These are phyloP conservation scores for Drosophila ochracea DNA, from an alignment of 2,888 invertebrate genomes.

Conservation along the genomic window DNA sequence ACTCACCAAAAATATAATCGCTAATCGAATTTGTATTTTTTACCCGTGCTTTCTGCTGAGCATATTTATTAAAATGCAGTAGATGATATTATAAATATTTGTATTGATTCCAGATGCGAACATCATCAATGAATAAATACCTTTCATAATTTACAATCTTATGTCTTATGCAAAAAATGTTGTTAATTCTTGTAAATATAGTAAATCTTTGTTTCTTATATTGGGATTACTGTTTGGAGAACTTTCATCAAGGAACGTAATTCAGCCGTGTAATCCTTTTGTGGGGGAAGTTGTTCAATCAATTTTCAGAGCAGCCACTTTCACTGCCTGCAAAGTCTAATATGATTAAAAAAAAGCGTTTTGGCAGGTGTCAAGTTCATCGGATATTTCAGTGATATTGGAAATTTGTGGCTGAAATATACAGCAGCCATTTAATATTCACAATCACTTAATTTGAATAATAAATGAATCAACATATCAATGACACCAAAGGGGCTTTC, in stretches of 20 bases:
- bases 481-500: conserved; percentile 7
- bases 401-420: not conserved
- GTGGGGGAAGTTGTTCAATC: too few relatives aligned
- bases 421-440: not conserved
- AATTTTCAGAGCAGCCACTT: too few relatives aligned
- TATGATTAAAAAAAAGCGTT: not conserved
- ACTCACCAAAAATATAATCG: not conserved
- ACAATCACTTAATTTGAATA: conserved; percentile 22
- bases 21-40: not conserved
- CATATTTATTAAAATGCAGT: not conserved
- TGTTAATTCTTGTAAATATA: too few relatives aligned
- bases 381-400: not conserved
- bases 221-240: too few relatives aligned
- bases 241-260: too few relatives aligned
- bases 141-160: not conserved
- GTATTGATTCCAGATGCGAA: not conserved
- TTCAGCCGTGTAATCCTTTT: too few relatives aligned
- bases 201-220: too few relatives aligned
- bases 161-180: too few relatives aligned
- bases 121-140: not conserved
- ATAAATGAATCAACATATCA: conserved; percentile 35
- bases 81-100: not conserved
- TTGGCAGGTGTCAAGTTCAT: not conserved
- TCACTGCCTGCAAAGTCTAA: not conserved
- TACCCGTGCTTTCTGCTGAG: not conserved